These are phyloP conservation scores for Myopa testacea DNA, from an alignment of 2,888 invertebrate genomes.

Conservation along the genomic window DNA sequence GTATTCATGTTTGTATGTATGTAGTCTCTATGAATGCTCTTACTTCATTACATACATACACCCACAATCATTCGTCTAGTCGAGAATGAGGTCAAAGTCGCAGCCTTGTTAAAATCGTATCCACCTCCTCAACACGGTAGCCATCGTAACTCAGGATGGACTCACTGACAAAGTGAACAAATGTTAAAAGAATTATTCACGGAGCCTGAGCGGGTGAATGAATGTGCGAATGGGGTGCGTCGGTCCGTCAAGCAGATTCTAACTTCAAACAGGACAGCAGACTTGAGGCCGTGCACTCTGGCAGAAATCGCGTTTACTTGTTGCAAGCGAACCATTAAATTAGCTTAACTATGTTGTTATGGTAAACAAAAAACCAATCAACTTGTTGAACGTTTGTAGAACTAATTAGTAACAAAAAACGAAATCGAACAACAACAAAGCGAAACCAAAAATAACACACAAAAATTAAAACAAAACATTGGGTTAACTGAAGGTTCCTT, in stretches of 20 bases:
- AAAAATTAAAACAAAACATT: no score
- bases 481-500: no score
- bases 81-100: constrained; percentile 16
- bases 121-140: neutral
- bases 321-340: no score
- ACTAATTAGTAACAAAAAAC: no score
- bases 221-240: neutral
- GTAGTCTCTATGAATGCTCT: neutral
- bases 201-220: neutral
- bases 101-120: neutral
- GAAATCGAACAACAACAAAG: no score
- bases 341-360: no score
- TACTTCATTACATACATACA: neutral
- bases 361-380: no score
- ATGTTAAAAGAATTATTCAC: neutral
- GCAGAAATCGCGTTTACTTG: no score
- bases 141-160: neutral
- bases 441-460: no score
- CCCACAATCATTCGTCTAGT: neutral
- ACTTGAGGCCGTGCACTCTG: neutral
- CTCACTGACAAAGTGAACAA: no score
- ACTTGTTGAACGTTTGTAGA: no score
- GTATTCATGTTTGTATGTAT: neutral
- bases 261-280: neutral
- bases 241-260: neutral